phyloP scores from a whole-genome alignment of 2,888 invertebrate species.

The Ommatoiulus sabulosus region DNA sequence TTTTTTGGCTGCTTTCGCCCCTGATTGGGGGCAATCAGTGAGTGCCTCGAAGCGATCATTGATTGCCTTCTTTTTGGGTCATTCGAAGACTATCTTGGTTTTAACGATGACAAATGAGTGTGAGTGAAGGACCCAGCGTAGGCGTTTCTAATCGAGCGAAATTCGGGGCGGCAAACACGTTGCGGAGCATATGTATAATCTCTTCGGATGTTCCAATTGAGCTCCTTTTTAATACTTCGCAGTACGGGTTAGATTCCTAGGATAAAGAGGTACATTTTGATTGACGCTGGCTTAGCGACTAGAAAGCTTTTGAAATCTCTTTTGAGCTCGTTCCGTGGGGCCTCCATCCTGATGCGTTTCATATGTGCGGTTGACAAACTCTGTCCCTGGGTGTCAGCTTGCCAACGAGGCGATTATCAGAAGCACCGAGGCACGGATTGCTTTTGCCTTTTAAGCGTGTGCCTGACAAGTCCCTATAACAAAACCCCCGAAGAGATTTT shows the following conservation, averaged over 20 bases:
- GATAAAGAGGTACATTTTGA: conserved; percentile 46
- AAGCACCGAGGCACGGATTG: conserved; percentile 17
- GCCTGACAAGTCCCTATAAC: conserved; percentile 5
- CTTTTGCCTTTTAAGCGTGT: conserved; percentile 36
- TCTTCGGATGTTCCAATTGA: neutral
- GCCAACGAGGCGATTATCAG: conserved; percentile 47
- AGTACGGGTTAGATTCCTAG: neutral
- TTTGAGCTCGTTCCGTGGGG: conserved; percentile 46
- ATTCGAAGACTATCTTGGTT: conserved; percentile 30
- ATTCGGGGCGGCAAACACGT: neutral
- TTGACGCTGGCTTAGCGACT: conserved; percentile 41
- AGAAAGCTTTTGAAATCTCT: conserved; percentile 39
- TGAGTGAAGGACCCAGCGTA: neutral
- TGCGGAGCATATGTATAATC: conserved; percentile 35
- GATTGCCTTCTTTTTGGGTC: conserved; percentile 21
- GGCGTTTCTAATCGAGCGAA: conserved; percentile 2
- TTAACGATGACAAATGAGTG: conserved; percentile 39
- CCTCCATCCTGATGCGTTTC: conserved; percentile 45
- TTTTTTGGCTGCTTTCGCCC: neutral
- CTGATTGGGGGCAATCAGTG: neutral
- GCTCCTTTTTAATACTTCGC: conserved; percentile 18
- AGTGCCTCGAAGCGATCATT: neutral
- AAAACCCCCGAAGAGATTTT: neutral
- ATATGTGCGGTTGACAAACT: conserved; percentile 46
- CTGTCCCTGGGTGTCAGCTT: conserved; percentile 47